Percentiles rank a stretch among this genome's conserved stretches.
These are phyloP conservation scores for Mixornis gularis DNA, from an alignment of 2,113 vertebrate genomes.

Conservation along the genomic window DNA sequence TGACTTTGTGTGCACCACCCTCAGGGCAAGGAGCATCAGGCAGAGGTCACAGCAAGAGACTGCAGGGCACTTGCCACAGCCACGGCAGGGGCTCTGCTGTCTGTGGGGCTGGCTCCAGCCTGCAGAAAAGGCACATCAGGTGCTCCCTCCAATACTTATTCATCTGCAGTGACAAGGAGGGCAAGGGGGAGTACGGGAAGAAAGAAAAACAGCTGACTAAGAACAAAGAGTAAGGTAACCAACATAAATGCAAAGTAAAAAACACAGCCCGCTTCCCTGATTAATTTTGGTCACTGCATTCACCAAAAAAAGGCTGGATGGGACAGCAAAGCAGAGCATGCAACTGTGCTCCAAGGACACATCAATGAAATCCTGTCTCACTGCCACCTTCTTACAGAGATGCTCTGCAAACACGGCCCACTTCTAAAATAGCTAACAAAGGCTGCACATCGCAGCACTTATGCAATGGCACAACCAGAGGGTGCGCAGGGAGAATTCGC, in stretches of 20 bases:
- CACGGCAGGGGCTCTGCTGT: neutral
- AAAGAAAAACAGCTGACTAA: neutral
- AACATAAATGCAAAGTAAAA: neutral
- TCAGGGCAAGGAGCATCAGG: neutral
- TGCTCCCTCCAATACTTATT: neutral
- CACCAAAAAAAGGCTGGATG: neutral
- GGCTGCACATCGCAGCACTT: accelerated
- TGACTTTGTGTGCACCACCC: too few species aligned
- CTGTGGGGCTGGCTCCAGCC: accelerated
- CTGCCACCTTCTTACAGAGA: neutral
- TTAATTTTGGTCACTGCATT: neutral
- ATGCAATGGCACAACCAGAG: accelerated
- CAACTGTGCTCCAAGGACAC: neutral
- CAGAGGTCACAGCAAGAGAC: neutral
- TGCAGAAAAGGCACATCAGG: accelerated
- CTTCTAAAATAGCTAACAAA: neutral
- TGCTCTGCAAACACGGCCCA: neutral
- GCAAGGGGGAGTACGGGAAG: neutral
- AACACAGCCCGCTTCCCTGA: neutral
- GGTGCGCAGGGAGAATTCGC: neutral
- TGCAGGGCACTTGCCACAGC: accelerated
- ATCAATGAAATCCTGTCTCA: neutral
- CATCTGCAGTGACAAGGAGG: neutral
- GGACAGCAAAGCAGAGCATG: neutral
- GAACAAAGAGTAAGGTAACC: neutral